These are phyloP conservation scores for Tribolium castaneum DNA, from an alignment of 1,140 invertebrate species.

Conservation along the genomic window DNA sequence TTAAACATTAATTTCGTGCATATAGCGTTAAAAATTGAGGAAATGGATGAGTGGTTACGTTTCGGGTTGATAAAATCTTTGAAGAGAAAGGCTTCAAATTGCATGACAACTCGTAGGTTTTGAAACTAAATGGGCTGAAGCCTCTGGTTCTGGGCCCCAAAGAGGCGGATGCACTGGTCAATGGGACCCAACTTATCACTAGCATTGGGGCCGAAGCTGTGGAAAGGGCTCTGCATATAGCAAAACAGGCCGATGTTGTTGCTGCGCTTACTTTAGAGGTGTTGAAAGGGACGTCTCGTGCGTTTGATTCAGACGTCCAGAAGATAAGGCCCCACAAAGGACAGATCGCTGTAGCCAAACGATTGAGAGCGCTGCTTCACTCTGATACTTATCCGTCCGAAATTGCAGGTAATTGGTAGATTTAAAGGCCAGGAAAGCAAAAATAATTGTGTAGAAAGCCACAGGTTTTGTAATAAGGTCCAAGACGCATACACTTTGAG, in stretches of 20 bases:
- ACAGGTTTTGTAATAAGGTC: constrained; percentile 77
- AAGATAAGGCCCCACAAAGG: constrained; percentile 76
- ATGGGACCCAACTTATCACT: constrained; percentile 81
- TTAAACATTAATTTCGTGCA: neutral
- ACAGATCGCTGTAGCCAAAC: constrained; percentile 73
- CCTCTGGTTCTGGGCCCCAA: constrained; percentile 75
- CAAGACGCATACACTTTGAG: constrained; percentile 82
- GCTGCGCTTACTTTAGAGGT: constrained; percentile 79
- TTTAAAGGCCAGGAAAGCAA: neutral
- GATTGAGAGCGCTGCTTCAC: constrained; percentile 74
- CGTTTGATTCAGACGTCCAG: constrained; percentile 79
- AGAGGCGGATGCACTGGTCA: constrained; percentile 80
- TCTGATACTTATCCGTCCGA: constrained; percentile 77
- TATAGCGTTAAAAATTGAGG: neutral
- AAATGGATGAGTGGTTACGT: neutral
- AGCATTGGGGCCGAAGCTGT: constrained; percentile 77
- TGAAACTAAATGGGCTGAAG: constrained; percentile 66
- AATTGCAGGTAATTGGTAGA: constrained; percentile 70
- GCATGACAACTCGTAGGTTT: constrained; percentile 45
- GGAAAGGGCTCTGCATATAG: constrained; percentile 72
- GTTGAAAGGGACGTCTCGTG: constrained; percentile 77
- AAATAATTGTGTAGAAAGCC: constrained; percentile 68
- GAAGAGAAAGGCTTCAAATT: neutral
- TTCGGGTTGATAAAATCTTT: neutral
- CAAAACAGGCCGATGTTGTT: constrained; percentile 78